Percentiles rank a stretch among this genome's conserved stretches.
These are phyloP conservation scores for Nycticorax nycticorax DNA, from an alignment of 2,113 vertebrate species.

Conservation along the genomic window DNA sequence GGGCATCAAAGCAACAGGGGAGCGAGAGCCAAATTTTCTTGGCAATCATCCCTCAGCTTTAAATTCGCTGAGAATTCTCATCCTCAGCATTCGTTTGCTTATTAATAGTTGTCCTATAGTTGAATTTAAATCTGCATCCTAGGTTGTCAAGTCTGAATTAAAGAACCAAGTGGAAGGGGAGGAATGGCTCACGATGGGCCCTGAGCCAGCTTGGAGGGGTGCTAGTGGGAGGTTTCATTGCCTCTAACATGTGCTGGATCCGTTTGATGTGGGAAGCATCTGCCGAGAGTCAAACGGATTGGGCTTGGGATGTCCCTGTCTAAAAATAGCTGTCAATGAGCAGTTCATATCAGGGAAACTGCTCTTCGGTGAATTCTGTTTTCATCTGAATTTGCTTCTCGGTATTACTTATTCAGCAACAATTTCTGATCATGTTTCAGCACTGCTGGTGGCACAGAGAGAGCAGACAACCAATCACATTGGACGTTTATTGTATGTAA, in stretches of 20 bases:
- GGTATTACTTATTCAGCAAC: background rate
- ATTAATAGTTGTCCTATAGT: slow-evolving; percentile 51
- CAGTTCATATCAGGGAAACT: slow-evolving; percentile 12
- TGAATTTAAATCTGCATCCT: slow-evolving; percentile 42
- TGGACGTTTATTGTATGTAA: background rate
- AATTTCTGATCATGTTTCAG: background rate
- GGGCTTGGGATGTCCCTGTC: background rate
- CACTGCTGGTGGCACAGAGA: background rate
- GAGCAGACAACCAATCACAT: background rate
- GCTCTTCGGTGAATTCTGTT: background rate
- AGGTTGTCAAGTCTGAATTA: slow-evolving; percentile 36
- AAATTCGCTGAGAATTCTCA: slow-evolving; percentile 30
- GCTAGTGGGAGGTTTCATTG: slow-evolving; percentile 32
- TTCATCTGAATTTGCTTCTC: background rate
- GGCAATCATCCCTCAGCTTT: slow-evolving; percentile 45
- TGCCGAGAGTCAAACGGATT: background rate
- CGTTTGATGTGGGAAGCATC: slow-evolving; percentile 38
- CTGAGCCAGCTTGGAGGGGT: slow-evolving; percentile 3
- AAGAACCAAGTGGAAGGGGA: slow-evolving; percentile 21
- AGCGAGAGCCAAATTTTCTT: slow-evolving; percentile 51
- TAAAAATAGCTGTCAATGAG: slow-evolving; percentile 30
- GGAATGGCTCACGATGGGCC: background rate
- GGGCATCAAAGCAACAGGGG: slow-evolving; percentile 42
- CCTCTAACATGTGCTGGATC: background rate
- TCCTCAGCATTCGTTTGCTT: background rate